Evolutionary conservation across 2,888 invertebrate genomes (phyloP).

Genomic region (Hirudinaria manillensis): DNA sequence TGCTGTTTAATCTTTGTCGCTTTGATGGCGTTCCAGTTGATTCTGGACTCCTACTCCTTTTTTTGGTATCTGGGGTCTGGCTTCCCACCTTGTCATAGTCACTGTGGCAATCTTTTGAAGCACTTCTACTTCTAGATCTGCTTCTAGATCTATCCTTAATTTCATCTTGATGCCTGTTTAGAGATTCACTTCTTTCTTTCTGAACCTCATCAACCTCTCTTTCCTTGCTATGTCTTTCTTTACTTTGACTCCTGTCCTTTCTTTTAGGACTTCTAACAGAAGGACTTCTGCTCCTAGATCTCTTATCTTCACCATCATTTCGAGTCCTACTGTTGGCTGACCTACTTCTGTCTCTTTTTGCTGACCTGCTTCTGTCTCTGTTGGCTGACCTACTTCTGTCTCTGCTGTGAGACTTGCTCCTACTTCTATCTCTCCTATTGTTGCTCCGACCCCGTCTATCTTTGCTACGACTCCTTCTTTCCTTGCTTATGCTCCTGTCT

Average conservation of each 20-base stretch:
- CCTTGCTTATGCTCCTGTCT: background rate
- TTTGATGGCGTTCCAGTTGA: background rate
- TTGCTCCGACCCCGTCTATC: background rate
- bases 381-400: background rate
- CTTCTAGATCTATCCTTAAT: background rate
- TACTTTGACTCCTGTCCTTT: background rate
- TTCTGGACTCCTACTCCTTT: background rate
- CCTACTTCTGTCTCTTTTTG: conserved; percentile 3
- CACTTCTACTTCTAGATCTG: background rate
- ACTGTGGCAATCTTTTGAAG: background rate
- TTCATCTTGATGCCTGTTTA: background rate
- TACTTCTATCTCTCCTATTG: conserved; percentile 7
- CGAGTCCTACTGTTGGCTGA: background rate
- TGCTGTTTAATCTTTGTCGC: background rate
- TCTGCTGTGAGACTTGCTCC: background rate
- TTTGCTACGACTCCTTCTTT: conserved; percentile 5
- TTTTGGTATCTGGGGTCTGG: background rate
- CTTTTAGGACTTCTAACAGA: background rate
- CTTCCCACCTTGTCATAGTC: background rate
- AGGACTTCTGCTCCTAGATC: background rate
- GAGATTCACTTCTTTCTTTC: background rate
- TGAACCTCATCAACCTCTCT: background rate
- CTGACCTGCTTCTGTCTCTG: background rate
- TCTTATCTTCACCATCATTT: background rate
- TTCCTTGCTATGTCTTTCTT: background rate